Conservation (phyloP, 92 coral and sea anemone genomes). For the Epizoanthus rinbou region DNA sequence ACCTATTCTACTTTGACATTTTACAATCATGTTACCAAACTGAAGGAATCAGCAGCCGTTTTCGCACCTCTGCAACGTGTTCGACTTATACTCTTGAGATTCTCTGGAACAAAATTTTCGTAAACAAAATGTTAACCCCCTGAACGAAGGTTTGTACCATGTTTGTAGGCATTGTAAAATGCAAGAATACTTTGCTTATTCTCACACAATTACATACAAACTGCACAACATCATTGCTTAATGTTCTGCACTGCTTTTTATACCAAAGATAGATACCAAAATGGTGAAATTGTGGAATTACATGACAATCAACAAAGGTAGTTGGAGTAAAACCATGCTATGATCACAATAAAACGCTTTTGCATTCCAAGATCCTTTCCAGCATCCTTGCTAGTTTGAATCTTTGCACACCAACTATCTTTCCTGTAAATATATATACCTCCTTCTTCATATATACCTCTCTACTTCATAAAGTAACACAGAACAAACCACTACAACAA, state of each 20-base stretch:
- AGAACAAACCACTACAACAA: not conserved
- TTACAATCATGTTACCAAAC: not conserved
- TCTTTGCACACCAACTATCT: not conserved
- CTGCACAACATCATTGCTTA: not conserved
- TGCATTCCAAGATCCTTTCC: constrained; percentile 27
- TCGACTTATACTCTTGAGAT: constrained; percentile 3
- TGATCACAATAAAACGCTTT: constrained; percentile 32
- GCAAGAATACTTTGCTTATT: not conserved
- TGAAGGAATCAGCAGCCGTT: not conserved
- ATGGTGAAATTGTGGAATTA: constrained; percentile 20
- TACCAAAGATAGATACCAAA: not conserved
- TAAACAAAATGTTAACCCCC: constrained; percentile 48
- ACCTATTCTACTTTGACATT: not conserved
- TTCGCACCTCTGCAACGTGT: constrained; percentile 34
- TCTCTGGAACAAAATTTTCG: constrained; percentile 39
- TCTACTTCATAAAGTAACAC: not conserved
- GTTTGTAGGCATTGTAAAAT: not conserved
- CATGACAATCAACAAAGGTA: constrained; percentile 16
- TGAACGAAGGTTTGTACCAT: constrained; percentile 17
- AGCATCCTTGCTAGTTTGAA: constrained; percentile 11
- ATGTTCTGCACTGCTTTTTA: not conserved
- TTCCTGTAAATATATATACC: not conserved
- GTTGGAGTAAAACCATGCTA: constrained; percentile 43
- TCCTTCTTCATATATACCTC: constrained; percentile 3
- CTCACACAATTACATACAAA: not conserved